phyloP scores from a whole-genome alignment of 1,140 invertebrate species.

The Drosophila ananassae region DNA sequence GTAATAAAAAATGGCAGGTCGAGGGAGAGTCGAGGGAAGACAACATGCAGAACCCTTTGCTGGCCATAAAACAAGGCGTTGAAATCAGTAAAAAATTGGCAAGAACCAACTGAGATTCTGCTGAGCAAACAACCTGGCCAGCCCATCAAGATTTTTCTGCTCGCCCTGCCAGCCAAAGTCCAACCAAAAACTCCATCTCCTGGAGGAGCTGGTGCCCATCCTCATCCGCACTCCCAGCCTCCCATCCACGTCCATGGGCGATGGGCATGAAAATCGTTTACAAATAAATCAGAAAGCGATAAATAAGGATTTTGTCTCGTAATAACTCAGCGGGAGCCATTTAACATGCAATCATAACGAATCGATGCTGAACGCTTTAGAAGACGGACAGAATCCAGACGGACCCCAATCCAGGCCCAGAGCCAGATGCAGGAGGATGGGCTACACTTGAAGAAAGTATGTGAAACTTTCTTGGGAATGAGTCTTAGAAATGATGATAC shows the following conservation, averaged over 20 bases:
- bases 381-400: slow-evolving; percentile 45
- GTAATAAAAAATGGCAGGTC: slow-evolving; percentile 18
- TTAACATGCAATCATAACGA: slow-evolving; percentile 84
- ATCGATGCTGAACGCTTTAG: slow-evolving; percentile 83
- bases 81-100: slow-evolving; percentile 69
- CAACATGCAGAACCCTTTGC: slow-evolving; percentile 27
- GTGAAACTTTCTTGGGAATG: neutral
- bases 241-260: slow-evolving; percentile 40
- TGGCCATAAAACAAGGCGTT: slow-evolving; percentile 70
- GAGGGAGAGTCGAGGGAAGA: too few species aligned
- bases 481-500: neutral
- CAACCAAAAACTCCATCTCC: slow-evolving; percentile 19
- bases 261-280: slow-evolving; percentile 80
- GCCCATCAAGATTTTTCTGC: slow-evolving; percentile 50
- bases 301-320: slow-evolving; percentile 84
- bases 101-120: slow-evolving; percentile 23
- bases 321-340: slow-evolving; percentile 84
- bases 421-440: slow-evolving; percentile 16
- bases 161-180: slow-evolving; percentile 29
- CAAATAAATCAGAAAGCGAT: slow-evolving; percentile 84
- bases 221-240: slow-evolving; percentile 2
- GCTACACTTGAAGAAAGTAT: neutral
- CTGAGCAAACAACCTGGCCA: slow-evolving; percentile 60
- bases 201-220: slow-evolving; percentile 16
- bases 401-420: slow-evolving; percentile 18